Percentiles rank a stretch among this genome's conserved stretches.
phyloP scores from a whole-genome alignment of 2,113 vertebrate genomes.

The Platycercus adscitus region DNA sequence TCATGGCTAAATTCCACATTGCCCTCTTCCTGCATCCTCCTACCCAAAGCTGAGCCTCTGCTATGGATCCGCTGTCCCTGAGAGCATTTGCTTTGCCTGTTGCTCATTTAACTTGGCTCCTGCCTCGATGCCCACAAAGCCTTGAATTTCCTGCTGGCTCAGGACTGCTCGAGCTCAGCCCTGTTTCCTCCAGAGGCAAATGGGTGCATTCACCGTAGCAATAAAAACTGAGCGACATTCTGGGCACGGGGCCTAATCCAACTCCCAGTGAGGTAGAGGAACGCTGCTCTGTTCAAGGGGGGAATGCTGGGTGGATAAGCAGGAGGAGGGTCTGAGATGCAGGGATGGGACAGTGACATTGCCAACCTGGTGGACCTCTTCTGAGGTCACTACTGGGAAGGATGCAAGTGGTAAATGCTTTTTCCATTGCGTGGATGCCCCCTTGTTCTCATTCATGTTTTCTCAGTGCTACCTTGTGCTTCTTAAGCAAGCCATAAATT shows the following conservation, averaged over 20 bases:
- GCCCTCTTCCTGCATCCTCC: neutral
- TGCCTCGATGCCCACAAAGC: constrained; percentile 25
- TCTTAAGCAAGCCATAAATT: constrained; percentile 55
- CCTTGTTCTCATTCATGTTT: constrained; percentile 36
- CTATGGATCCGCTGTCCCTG: fast-evolving
- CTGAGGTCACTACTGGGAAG: neutral
- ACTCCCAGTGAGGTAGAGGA: neutral
- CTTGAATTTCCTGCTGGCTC: constrained; percentile 53
- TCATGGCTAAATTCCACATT: neutral
- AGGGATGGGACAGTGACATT: neutral
- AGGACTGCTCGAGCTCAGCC: neutral
- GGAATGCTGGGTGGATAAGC: neutral
- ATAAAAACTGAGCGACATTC: neutral
- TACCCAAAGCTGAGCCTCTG: neutral
- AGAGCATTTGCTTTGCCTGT: neutral
- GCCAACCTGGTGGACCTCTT: neutral
- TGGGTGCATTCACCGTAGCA: constrained; percentile 44
- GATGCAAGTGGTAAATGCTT: neutral
- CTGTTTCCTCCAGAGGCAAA: constrained; percentile 55
- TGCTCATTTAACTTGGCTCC: constrained; percentile 21
- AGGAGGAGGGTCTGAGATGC: neutral
- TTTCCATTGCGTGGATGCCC: neutral
- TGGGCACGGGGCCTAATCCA: constrained; percentile 51
- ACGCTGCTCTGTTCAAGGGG: neutral
- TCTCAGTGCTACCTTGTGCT: constrained; percentile 55